Evolutionary conservation across 2,113 vertebrate genomes (phyloP), one percentile per base, ranked within the genome.

Genomic region (Perca fluviatilis): DNA sequence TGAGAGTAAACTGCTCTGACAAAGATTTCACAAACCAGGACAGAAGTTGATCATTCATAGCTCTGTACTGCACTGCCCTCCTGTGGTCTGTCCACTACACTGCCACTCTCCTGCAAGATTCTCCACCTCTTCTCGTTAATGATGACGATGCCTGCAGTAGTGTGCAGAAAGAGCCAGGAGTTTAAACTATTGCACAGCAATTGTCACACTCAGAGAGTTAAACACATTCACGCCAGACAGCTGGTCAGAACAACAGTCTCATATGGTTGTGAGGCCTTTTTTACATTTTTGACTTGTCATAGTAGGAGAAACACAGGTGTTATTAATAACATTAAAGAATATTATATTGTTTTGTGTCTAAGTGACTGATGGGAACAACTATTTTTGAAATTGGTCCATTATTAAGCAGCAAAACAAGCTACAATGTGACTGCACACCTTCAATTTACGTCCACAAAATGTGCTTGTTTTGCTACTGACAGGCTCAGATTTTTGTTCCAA

Each of bases 61-160:
- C n/a, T 61, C 70, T 65, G 54, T 70, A 36, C 80, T 66, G 18
- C 33, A 80, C 65, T 91, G 89, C 83, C 87, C 81, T 49, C 90
- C 73, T 53, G 75, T 84, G 90, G 68, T 53, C 30, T 0, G 13
- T 11, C 7, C 1, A 0, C 7, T 12, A 6, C 53, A 88, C 80
- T 84, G 80, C 80, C 79, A 21, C 19, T 25, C 7, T 21, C 15
- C 12, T 67, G 23, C 7, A 6, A 27, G 30, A 54, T 4, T 14
- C 73, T 13, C 13, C 51, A 7, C 19, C 46, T 47, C 46, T 61
- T 9, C 36, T 54, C 33, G 15, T 40, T 13, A 54, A 46, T 21
- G 54, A 53, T 61, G 57, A 6, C 5, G 15, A 12, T 6, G 7
- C 23, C 27, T 16, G 19, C 21, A 27, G 16, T 4, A 13, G 18